Evolutionary conservation across 2,888 invertebrate genomes (phyloP).

Genomic region (Lydus trimaculatus): DNA sequence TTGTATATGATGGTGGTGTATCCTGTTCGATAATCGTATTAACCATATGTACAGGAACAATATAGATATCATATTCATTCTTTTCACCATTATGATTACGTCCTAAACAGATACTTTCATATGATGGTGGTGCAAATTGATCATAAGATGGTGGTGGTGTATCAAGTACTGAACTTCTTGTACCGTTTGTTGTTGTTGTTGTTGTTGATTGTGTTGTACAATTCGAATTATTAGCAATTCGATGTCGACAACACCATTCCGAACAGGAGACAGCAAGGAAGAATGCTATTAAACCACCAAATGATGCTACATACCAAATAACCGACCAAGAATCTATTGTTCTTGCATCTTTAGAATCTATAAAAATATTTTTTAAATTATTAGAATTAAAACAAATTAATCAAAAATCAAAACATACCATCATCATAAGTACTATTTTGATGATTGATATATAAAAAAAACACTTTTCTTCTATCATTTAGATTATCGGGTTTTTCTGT

Average conservation of each 20-base stretch:
- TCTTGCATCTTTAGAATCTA: background rate
- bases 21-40: constrained; percentile 49
- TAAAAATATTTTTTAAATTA: background rate
- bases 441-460: background rate
- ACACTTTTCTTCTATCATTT: background rate
- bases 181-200: constrained; percentile 32
- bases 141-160: constrained; percentile 66
- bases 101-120: constrained; percentile 60
- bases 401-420: background rate
- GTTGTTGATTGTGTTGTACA: constrained; percentile 53
- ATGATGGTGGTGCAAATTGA: constrained; percentile 65
- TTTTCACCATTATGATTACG: constrained; percentile 51
- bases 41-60: constrained; percentile 61
- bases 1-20: constrained; percentile 44
- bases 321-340: constrained; percentile 65
- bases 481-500: background rate
- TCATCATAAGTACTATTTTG: background rate
- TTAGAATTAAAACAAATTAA: background rate
- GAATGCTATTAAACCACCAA: constrained; percentile 65
- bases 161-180: constrained; percentile 46
- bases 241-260: constrained; percentile 64
- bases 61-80: constrained; percentile 61
- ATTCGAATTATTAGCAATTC: constrained; percentile 31
- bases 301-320: constrained; percentile 67
- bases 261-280: constrained; percentile 66